Evolutionary conservation across 2,113 vertebrate genomes (phyloP).

Genomic region (Micromys minutus): DNA sequence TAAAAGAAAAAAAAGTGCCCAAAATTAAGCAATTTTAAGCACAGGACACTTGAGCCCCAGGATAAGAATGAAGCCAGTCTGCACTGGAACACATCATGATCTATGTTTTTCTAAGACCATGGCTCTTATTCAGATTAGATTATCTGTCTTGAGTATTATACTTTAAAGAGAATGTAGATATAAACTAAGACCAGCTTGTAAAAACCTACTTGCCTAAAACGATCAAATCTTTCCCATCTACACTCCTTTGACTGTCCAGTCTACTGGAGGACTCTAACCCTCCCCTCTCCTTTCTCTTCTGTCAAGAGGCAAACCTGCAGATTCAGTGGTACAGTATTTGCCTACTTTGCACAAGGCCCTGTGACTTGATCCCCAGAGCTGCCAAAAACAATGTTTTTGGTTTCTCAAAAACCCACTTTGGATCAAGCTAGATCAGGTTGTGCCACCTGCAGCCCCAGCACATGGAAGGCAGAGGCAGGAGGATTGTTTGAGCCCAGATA

Average conservation of each 20-base stretch:
- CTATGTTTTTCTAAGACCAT: background rate
- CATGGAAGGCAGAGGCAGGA: background rate
- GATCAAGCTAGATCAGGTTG: background rate
- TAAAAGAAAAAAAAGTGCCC: background rate
- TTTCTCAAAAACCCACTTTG: conserved; percentile 17
- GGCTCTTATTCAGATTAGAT: background rate
- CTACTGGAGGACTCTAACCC: background rate
- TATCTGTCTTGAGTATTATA: background rate
- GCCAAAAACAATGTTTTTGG: conserved; percentile 9
- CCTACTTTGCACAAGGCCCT: background rate
- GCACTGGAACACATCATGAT: background rate
- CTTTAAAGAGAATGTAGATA: background rate
- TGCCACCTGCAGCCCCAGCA: background rate
- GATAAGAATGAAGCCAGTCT: background rate
- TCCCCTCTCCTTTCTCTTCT: background rate
- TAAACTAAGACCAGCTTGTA: background rate
- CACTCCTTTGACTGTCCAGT: background rate
- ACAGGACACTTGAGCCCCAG: background rate
- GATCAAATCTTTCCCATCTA: background rate
- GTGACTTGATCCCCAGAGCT: background rate
- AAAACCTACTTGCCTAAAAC: background rate
- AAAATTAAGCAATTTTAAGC: conserved; percentile 10
- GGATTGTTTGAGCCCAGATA: background rate
- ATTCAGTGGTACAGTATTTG: background rate
- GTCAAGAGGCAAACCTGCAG: background rate